Evolutionary conservation across 1,140 invertebrate species (phyloP).

Genomic region (Euglossa dilemma): DNA sequence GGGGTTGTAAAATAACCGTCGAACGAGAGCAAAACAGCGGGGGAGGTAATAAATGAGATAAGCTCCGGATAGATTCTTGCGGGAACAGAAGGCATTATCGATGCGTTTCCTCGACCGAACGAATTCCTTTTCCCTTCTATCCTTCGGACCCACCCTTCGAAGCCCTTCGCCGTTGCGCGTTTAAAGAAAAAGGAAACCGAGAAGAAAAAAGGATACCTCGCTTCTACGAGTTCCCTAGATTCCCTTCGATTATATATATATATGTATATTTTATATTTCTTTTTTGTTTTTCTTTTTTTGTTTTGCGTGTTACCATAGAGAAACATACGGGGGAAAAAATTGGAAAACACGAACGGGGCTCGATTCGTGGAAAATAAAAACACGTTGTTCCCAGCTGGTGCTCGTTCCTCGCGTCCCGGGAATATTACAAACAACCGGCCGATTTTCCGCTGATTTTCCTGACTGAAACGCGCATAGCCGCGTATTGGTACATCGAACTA

Average conservation of each 20-base stretch:
- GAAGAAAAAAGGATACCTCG: background rate
- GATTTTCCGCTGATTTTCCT: slow-evolving; percentile 53
- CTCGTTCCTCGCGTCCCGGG: background rate
- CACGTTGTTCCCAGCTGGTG: background rate
- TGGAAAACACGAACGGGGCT: background rate
- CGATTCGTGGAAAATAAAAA: slow-evolving; percentile 33
- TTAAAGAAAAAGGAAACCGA: background rate
- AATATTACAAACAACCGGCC: slow-evolving; percentile 50
- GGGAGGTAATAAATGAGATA: slow-evolving; percentile 80
- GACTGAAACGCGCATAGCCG: slow-evolving; percentile 48
- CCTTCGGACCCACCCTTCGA: no score
- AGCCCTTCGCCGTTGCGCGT: no score
- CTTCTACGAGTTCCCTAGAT: background rate
- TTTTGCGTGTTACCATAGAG: background rate
- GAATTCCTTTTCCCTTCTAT: no score
- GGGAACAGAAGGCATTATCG: slow-evolving; percentile 72
- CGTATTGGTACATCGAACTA: slow-evolving; percentile 68
- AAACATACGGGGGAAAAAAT: slow-evolving; percentile 2
- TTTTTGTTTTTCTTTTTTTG: background rate
- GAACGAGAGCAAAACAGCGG: slow-evolving; percentile 75
- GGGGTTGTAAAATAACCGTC: slow-evolving; percentile 82
- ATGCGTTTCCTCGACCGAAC: slow-evolving; percentile 56
- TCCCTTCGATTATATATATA: background rate
- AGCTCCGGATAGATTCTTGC: slow-evolving; percentile 74
- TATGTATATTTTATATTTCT: no score